Conservation (phyloP, 2,888 invertebrate species). For the Augiades crinisus region DNA sequence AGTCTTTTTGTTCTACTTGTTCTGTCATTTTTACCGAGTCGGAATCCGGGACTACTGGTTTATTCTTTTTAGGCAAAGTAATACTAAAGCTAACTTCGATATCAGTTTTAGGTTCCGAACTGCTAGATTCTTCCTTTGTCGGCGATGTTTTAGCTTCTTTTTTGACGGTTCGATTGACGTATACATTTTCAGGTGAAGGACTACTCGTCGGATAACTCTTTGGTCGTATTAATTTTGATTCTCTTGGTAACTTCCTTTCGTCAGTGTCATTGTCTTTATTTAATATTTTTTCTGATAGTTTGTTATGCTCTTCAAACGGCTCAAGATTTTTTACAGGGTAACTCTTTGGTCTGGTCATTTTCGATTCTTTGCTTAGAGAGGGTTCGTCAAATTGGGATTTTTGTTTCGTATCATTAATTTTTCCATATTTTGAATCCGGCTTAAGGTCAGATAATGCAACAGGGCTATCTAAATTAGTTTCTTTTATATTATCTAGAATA, state of each 20-base stretch:
- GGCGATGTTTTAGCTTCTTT: constrained; percentile 45
- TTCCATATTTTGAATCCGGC: constrained; percentile 38
- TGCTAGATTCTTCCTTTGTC: constrained; percentile 41
- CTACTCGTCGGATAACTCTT: constrained; percentile 82
- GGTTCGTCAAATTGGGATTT: constrained; percentile 37
- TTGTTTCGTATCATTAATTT: constrained; percentile 38
- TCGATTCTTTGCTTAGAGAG: constrained; percentile 59
- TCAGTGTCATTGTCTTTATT: constrained; percentile 29
- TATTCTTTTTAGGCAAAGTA: constrained; percentile 62
- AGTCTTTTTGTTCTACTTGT: constrained; percentile 35
- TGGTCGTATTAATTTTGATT: constrained; percentile 77
- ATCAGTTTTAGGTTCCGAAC: constrained; percentile 52
- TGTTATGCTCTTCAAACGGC: constrained; percentile 50
- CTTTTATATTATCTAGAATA: constrained; percentile 74
- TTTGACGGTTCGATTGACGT: constrained; percentile 48
- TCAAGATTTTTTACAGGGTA: constrained; percentile 76
- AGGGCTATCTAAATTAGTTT: constrained; percentile 56
- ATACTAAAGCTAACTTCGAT: constrained; percentile 74
- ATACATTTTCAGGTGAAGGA: constrained; percentile 68
- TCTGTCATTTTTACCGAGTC: constrained; percentile 42
- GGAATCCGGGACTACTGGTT: constrained; percentile 41
- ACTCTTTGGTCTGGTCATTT: constrained; percentile 79
- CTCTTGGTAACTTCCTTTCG: constrained; percentile 45
- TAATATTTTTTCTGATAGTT: constrained; percentile 41
- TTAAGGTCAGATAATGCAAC: constrained; percentile 20